Evolutionary conservation across 2,888 invertebrate genomes (phyloP), one percentile per base, ranked within the genome.

Genomic region (Epirrhoe alternata): DNA sequence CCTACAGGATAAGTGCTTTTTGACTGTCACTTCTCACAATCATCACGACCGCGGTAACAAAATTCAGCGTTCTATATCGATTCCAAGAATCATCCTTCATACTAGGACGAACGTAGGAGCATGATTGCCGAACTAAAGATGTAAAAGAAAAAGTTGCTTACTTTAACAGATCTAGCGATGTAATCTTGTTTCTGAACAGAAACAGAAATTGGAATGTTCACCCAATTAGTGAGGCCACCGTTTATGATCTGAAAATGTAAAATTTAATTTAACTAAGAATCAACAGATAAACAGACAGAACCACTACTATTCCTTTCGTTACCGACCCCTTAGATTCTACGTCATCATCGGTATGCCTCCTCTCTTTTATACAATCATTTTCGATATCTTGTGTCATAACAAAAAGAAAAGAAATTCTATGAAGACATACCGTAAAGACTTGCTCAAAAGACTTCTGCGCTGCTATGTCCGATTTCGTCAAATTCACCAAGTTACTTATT

Each of bases 241-340:
- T 85, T 87, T 0, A 38, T 59, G 50, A 88, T 81, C 88, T 88
- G 78, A 50, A 61, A 52, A 65, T 42, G 31, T 2, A 17, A n/a
- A 55, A 51, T 54, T 5, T 1, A n/a, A n/a, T 56, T 24, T 24
- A 2, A 24, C 1, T 24, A 2, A 24, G 24, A 24, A 24, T 24
- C 24, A 24, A 24, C 1, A 24, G 24, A 24, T 24, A 24, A 24
- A 24, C 24, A 24, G 24, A 24, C 24, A 24, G 24, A 24, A 24
- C 24, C 24, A 24, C 24, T 1, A 24, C 24, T 24, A 24, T n/a
- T n/a, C n/a, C n/a, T n/a, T n/a, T n/a, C n/a, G n/a, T n/a, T n/a
- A n/a, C n/a, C n/a, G n/a, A n/a, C n/a, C n/a, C n/a, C n/a, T n/a
- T n/a, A n/a, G n/a, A n/a, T n/a, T n/a, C n/a, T n/a, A n/a, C n/a